A percentile compares a stretch with the other conserved stretches of the same genome.
Evolutionary conservation across 2,888 invertebrate genomes (phyloP).

Genomic region (Noctua comes): DNA sequence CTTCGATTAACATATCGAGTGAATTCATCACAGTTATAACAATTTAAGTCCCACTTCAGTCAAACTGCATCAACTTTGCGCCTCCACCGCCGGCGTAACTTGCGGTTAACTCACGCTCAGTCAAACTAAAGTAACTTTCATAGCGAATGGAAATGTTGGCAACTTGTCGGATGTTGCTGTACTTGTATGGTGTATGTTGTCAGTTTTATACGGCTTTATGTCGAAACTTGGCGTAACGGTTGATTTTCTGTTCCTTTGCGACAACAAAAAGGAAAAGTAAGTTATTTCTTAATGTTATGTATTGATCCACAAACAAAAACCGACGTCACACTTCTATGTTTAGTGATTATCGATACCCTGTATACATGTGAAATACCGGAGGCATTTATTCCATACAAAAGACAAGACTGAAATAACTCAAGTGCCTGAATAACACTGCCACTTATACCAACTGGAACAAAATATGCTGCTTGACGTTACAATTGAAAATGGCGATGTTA

Average conservation of each 20-base stretch:
- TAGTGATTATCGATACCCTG: not conserved
- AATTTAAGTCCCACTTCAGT: slow-evolving; percentile 15
- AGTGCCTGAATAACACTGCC: no score
- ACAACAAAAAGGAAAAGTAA: not conserved
- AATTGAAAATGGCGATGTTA: no score
- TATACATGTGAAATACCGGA: not conserved
- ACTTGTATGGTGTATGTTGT: slow-evolving; percentile 1
- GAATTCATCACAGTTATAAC: slow-evolving; percentile 2
- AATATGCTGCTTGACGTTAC: no score
- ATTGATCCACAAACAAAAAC: not conserved
- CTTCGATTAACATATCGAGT: not conserved
- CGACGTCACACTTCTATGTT: not conserved
- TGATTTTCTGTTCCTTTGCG: slow-evolving; percentile 1
- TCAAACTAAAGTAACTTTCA: slow-evolving; percentile 43
- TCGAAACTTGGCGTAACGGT: slow-evolving; percentile 16
- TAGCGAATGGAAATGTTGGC: slow-evolving; percentile 42
- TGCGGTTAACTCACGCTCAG: slow-evolving; percentile 17
- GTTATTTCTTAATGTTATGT: not conserved
- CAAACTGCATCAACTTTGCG: slow-evolving; percentile 25
- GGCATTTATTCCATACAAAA: not conserved
- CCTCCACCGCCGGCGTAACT: slow-evolving; percentile 18
- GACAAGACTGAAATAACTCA: no score
- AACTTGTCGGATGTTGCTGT: slow-evolving; percentile 43
- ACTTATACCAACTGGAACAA: no score
- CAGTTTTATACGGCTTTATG: slow-evolving; percentile 27